phyloP scores from a whole-genome alignment of 2,888 invertebrate genomes.

The Aleiodes alternator region DNA sequence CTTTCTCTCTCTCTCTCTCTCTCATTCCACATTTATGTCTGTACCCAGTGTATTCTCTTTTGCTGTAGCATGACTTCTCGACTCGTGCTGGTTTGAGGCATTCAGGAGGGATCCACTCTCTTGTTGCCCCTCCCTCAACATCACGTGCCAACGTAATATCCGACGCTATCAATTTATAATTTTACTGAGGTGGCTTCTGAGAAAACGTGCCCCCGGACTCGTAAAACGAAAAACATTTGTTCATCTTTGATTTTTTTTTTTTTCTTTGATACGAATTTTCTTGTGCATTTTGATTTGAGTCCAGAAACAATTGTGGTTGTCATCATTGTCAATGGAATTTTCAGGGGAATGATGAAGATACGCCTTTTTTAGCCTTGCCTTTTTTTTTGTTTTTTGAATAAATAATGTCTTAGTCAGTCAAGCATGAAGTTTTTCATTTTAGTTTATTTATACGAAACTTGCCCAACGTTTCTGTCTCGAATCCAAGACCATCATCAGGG shows the following conservation, averaged over 20 bases:
- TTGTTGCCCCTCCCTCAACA: conserved; percentile 42
- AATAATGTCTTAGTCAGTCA: too few relatives aligned
- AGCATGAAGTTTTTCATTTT: too few relatives aligned
- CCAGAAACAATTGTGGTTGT: too few relatives aligned
- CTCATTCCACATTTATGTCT: conserved; percentile 9
- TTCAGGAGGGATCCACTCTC: conserved; percentile 46
- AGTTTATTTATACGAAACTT: too few relatives aligned
- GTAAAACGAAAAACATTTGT: conserved; percentile 24
- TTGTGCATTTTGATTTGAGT: background rate
- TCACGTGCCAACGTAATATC: conserved; percentile 46
- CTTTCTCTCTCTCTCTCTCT: conserved; percentile 18
- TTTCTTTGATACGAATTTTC: background rate
- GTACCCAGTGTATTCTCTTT: conserved; percentile 25
- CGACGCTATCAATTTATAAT: conserved; percentile 36
- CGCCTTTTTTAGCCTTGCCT: background rate
- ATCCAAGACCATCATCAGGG: too few relatives aligned
- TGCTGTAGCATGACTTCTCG: conserved; percentile 44
- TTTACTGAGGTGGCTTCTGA: conserved; percentile 22
- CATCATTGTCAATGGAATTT: background rate
- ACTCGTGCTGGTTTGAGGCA: conserved; percentile 40
- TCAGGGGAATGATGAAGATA: background rate
- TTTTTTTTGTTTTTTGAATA: too few relatives aligned
- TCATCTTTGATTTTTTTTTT: background rate
- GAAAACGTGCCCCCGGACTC: conserved; percentile 6
- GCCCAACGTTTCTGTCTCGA: too few relatives aligned